Evolutionary conservation across 2,888 invertebrate genomes (phyloP).

Genomic region (Ichneumoninae sp.): DNA sequence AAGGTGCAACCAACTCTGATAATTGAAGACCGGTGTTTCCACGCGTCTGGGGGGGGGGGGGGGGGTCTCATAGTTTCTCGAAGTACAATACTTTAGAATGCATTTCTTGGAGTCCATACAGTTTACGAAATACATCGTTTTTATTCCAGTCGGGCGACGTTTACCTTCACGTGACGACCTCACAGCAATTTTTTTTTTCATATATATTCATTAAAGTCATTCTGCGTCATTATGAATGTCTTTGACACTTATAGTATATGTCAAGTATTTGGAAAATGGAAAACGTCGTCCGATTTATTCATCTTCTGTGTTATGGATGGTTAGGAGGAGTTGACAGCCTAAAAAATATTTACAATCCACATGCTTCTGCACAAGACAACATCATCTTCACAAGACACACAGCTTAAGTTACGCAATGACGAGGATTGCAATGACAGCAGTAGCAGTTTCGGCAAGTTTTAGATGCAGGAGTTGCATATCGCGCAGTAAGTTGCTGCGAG

Average conservation of each 20-base stretch:
- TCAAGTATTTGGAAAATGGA: too few relatives aligned
- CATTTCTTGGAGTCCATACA: too few relatives aligned
- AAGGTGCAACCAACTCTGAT: constrained; percentile 2
- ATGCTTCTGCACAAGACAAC: neutral
- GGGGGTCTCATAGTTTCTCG: neutral
- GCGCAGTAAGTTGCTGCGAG: constrained; percentile 8
- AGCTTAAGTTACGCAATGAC: constrained; percentile 15
- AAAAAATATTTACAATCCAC: constrained; percentile 17
- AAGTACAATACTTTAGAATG: neutral
- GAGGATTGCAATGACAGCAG: constrained; percentile 42
- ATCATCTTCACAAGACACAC: neutral
- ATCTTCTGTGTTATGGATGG: neutral
- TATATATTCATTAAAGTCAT: too few relatives aligned
- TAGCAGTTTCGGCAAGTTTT: constrained; percentile 48
- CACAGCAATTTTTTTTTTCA: too few relatives aligned
- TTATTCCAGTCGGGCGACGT: too few relatives aligned
- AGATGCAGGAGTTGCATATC: constrained; percentile 27
- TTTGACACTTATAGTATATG: too few relatives aligned
- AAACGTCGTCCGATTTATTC: too few relatives aligned
- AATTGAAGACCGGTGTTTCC: neutral
- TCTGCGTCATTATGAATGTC: too few relatives aligned
- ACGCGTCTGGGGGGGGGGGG: neutral
- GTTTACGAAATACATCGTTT: too few relatives aligned
- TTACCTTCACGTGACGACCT: too few relatives aligned
- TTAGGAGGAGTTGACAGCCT: neutral